These are phyloP conservation scores for Caiman crocodilus DNA, from an alignment of 2,797 vertebrate species.

Conservation along the genomic window DNA sequence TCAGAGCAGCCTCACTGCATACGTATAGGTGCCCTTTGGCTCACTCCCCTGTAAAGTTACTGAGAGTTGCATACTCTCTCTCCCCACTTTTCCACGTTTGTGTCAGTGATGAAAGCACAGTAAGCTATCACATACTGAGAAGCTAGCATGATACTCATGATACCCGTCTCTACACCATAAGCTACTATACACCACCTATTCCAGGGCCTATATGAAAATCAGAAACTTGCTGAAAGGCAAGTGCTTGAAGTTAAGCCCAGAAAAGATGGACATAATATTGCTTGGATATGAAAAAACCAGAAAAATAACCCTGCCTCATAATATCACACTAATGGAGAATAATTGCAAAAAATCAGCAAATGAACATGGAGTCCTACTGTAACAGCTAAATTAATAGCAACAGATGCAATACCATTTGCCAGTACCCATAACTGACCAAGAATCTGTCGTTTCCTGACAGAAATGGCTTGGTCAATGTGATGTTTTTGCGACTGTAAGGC, in stretches of 20 bases:
- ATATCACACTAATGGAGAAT: background rate
- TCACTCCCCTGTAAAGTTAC: background rate
- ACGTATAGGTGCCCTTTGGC: background rate
- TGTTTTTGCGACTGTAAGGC: background rate
- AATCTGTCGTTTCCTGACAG: background rate
- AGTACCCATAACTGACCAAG: background rate
- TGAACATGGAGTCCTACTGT: background rate
- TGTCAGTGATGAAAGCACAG: background rate
- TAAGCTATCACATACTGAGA: rapidly evolving
- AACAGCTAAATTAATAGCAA: rapidly evolving
- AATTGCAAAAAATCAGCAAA: background rate
- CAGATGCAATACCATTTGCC: background rate
- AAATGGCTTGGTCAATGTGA: background rate
- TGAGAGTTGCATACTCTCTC: background rate
- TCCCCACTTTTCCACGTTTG: background rate
- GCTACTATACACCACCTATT: background rate
- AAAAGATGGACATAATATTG: background rate
- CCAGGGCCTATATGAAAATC: background rate
- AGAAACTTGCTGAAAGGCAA: background rate
- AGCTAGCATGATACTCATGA: background rate
- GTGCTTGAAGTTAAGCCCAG: background rate
- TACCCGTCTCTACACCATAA: background rate
- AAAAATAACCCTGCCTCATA: background rate
- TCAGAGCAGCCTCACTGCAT: background rate
- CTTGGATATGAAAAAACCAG: background rate